A percentile compares a stretch with the other conserved stretches of the same genome.
Evolutionary conservation across 1,140 invertebrate genomes (phyloP).

Genomic region (Euborellia annulipes): DNA sequence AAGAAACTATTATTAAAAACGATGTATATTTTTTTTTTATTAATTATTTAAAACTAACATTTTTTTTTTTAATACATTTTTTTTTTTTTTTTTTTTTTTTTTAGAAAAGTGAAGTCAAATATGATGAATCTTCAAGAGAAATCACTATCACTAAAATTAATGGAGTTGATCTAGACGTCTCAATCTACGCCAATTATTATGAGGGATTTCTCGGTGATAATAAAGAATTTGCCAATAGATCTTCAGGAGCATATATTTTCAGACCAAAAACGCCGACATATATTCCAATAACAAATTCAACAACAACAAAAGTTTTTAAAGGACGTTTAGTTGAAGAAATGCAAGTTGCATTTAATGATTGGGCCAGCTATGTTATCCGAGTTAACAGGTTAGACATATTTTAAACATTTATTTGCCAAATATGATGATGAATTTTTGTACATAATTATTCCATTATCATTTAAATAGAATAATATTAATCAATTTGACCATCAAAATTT

Average conservation of each 20-base stretch:
- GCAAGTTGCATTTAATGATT: conserved; percentile 40
- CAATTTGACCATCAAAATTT: no score
- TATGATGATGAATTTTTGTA: no score
- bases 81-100: no score
- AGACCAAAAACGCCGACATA: conserved; percentile 30
- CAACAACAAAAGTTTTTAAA: conserved; percentile 16
- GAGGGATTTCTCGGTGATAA: conserved; percentile 33
- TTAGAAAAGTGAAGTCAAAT: no score
- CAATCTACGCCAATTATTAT: conserved; percentile 33
- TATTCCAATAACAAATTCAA: no score
- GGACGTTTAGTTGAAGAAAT: conserved; percentile 46
- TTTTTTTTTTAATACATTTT: no score
- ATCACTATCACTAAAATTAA: no score
- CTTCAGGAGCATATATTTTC: conserved; percentile 49
- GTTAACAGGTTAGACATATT: conserved; percentile 37
- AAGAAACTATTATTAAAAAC: neutral
- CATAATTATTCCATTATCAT: no score
- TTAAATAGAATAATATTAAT: no score
- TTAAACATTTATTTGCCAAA: no score
- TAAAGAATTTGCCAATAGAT: conserved; percentile 23
- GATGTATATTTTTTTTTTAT: neutral
- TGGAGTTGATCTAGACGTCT: no score
- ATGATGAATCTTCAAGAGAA: no score
- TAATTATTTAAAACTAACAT: conserved; percentile 12
- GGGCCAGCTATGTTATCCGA: conserved; percentile 44